These are phyloP conservation scores for Tupaia chinensis DNA, from an alignment of 2,113 vertebrate species.

Conservation along the genomic window DNA sequence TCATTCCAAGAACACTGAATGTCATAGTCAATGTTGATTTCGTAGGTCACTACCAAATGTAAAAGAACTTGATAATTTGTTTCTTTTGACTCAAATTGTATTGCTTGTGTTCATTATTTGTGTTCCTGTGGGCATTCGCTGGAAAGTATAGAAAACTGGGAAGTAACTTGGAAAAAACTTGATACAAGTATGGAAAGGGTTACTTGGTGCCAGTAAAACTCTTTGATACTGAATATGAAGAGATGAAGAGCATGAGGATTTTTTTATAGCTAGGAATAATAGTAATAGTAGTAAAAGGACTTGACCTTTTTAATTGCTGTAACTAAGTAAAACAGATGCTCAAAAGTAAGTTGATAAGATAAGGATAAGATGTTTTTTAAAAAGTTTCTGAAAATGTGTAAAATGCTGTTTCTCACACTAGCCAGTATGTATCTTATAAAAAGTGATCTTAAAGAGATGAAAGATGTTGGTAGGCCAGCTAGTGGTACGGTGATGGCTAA, in stretches of 20 bases:
- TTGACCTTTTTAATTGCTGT: slow-evolving; percentile 15
- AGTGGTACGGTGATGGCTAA: too few relatives aligned
- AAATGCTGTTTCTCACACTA: background rate
- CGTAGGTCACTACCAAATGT: slow-evolving; percentile 64
- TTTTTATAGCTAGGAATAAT: background rate
- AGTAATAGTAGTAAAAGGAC: background rate
- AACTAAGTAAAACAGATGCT: slow-evolving; percentile 47
- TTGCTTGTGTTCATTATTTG: slow-evolving; percentile 27
- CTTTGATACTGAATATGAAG: background rate
- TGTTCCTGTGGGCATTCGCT: background rate
- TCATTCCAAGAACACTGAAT: slow-evolving; percentile 59
- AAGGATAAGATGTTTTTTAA: slow-evolving; percentile 9
- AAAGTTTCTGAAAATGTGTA: slow-evolving; percentile 34
- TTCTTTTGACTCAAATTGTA: background rate
- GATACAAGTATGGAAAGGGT: background rate
- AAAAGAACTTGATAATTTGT: background rate
- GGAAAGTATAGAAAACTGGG: background rate
- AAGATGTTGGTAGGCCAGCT: too few relatives aligned
- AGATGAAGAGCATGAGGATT: background rate
- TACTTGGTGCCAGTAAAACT: background rate
- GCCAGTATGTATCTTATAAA: background rate
- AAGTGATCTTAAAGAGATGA: slow-evolving; percentile 20
- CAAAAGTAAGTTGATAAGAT: background rate
- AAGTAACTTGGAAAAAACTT: background rate
- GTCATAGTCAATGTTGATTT: slow-evolving; percentile 14